These are phyloP conservation scores for Clupea harengus DNA, from an alignment of 2,113 vertebrate genomes.

Conservation along the genomic window DNA sequence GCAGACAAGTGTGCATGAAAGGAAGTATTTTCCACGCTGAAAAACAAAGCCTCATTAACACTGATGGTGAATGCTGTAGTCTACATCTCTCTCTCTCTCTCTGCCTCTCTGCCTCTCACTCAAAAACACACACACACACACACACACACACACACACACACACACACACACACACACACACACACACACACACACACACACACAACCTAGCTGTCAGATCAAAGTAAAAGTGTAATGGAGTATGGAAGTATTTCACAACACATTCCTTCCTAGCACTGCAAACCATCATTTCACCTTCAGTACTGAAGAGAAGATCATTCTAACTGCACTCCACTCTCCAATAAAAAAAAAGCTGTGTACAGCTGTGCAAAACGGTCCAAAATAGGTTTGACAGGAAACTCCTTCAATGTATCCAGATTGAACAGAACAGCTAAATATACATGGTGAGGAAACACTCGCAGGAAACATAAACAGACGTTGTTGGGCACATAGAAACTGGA, in stretches of 20 bases:
- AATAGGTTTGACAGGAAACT: not conserved
- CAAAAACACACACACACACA: not conserved
- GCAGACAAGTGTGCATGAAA: not conserved
- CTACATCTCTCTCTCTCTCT: not conserved
- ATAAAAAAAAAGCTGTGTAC: not conserved
- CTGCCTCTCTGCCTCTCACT: not conserved
- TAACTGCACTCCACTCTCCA: not conserved
- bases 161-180: not conserved
- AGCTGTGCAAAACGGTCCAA: not conserved
- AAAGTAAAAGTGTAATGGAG: not conserved
- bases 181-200: not conserved
- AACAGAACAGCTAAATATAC: conserved; percentile 1
- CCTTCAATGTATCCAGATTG: conserved; percentile 1
- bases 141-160: not conserved
- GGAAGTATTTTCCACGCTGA: not conserved
- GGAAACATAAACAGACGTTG: conserved; percentile 17
- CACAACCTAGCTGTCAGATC: not conserved
- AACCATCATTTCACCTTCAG: not conserved
- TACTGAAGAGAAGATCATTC: not conserved
- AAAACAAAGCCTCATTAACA: not conserved
- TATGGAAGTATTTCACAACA: not conserved
- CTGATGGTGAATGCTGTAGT: not conserved
- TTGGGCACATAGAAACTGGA: not conserved
- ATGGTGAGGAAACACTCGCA: conserved; percentile 3
- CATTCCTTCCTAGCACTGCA: conserved; percentile 7